These are phyloP conservation scores for Colletes latitarsis DNA, from an alignment of 1,140 invertebrate genomes.

Conservation along the genomic window DNA sequence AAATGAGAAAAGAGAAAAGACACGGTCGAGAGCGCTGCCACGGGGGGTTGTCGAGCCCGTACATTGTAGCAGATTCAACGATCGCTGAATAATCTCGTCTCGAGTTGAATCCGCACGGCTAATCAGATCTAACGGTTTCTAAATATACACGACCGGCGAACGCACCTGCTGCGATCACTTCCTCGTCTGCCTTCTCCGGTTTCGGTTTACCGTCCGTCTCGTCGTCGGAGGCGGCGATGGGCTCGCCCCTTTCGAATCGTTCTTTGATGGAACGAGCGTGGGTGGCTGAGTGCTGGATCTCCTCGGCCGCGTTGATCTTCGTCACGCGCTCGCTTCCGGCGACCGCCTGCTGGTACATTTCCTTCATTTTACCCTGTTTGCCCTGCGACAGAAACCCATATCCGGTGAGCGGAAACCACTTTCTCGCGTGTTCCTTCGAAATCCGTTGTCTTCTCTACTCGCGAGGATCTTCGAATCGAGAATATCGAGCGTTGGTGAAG, in stretches of 20 bases:
- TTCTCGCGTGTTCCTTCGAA: neutral
- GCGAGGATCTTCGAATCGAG: neutral
- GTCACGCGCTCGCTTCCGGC: conserved; percentile 86
- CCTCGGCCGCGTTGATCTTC: conserved; percentile 84
- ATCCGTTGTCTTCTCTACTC: too few relatives aligned
- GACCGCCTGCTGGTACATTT: conserved; percentile 94
- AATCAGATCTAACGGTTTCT: conserved; percentile 25
- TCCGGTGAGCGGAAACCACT: neutral
- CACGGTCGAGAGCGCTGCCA: too few relatives aligned
- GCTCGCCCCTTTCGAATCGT: conserved; percentile 91
- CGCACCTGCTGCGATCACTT: conserved; percentile 91
- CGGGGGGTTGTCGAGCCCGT: neutral
- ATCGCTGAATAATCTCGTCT: neutral
- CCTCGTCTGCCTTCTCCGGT: conserved; percentile 87
- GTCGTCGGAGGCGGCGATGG: conserved; percentile 82
- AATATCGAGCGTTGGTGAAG: neutral
- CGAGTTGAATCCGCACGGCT: conserved; percentile 1
- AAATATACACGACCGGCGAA: conserved; percentile 16
- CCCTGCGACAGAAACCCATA: conserved; percentile 82
- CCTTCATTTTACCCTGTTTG: conserved; percentile 94
- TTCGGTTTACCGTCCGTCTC: conserved; percentile 80
- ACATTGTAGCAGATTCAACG: neutral
- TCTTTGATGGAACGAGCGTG: conserved; percentile 89
- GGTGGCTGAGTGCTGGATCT: conserved; percentile 84
- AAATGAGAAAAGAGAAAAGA: too few relatives aligned